These are phyloP conservation scores for Danaus chrysippus DNA, from an alignment of 2,888 invertebrate genomes.

Conservation along the genomic window DNA sequence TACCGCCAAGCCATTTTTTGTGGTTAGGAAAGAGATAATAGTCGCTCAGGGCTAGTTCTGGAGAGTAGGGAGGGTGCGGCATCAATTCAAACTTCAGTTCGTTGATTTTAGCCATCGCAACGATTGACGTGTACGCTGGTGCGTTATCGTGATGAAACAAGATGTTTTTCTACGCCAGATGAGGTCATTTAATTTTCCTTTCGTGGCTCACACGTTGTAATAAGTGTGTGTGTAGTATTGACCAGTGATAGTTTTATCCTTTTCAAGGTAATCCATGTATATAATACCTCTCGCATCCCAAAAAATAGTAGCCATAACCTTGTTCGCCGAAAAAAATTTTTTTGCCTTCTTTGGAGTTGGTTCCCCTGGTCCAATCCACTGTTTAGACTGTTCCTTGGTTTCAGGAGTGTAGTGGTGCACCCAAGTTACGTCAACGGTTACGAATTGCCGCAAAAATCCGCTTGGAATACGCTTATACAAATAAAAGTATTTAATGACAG, in stretches of 20 bases:
- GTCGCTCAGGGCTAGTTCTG: conserved; percentile 31
- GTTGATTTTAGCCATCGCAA: conserved; percentile 29
- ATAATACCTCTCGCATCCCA: conserved; percentile 35
- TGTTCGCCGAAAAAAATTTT: conserved; percentile 26
- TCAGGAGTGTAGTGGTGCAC: conserved; percentile 41
- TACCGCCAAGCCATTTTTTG: conserved; percentile 18
- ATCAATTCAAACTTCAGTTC: conserved; percentile 31
- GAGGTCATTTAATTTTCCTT: conserved; percentile 33
- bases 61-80: conserved; percentile 30
- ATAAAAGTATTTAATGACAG: no score
- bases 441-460: conserved; percentile 36
- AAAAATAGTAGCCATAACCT: conserved; percentile 36
- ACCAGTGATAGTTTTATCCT: conserved; percentile 36
- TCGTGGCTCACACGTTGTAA: conserved; percentile 32
- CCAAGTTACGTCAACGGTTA: conserved; percentile 44
- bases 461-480: conserved; percentile 24
- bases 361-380: conserved; percentile 30
- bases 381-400: conserved; percentile 26
- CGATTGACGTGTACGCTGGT: conserved; percentile 28
- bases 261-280: conserved; percentile 34
- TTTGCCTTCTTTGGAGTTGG: conserved; percentile 27
- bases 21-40: conserved; percentile 21
- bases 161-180: conserved; percentile 36
- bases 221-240: conserved; percentile 35
- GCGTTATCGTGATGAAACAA: conserved; percentile 31